These are phyloP conservation scores for Zaprionus inermis DNA, from an alignment of 1,140 invertebrate genomes.

Conservation along the genomic window DNA sequence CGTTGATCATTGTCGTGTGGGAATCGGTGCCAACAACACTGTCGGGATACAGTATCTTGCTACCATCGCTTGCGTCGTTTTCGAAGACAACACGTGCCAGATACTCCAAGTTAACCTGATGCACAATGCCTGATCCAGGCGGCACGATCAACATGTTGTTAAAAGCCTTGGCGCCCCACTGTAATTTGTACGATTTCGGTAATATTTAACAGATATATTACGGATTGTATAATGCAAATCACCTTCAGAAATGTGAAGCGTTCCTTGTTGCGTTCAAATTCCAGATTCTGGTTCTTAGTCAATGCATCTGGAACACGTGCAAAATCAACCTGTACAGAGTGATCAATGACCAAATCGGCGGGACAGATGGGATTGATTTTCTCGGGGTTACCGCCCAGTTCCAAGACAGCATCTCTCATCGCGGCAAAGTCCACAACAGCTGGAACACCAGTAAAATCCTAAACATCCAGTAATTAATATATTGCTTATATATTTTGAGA, in stretches of 20 bases:
- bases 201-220: not conserved
- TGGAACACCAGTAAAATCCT: conserved; percentile 98
- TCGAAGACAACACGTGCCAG: conserved; percentile 97
- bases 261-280: conserved; percentile 98
- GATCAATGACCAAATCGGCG: conserved; percentile 98
- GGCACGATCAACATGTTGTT: conserved; percentile 99
- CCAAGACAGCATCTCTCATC: conserved; percentile 97
- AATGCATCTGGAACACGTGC: conserved; percentile 94
- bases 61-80: conserved; percentile 84
- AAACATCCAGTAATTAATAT: not conserved
- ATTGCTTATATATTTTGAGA: not conserved
- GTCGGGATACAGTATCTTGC: conserved; percentile 92
- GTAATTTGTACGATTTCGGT: conserved; percentile 71
- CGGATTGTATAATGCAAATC: not conserved
- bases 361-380: conserved; percentile 99
- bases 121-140: conserved; percentile 98
- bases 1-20: conserved; percentile 99
- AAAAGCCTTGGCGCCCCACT: conserved; percentile 98
- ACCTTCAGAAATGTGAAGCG: conserved; percentile 96
- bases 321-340: conserved; percentile 99
- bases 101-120: conserved; percentile 99
- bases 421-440: conserved; percentile 99
- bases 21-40: conserved; percentile 99
- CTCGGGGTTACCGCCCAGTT: conserved; percentile 93
- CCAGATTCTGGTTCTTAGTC: conserved; percentile 96